Evolutionary conservation across 2,888 invertebrate genomes (phyloP), one percentile per base, ranked within the genome.

Genomic region (Ommatoiulus sabulosus): DNA sequence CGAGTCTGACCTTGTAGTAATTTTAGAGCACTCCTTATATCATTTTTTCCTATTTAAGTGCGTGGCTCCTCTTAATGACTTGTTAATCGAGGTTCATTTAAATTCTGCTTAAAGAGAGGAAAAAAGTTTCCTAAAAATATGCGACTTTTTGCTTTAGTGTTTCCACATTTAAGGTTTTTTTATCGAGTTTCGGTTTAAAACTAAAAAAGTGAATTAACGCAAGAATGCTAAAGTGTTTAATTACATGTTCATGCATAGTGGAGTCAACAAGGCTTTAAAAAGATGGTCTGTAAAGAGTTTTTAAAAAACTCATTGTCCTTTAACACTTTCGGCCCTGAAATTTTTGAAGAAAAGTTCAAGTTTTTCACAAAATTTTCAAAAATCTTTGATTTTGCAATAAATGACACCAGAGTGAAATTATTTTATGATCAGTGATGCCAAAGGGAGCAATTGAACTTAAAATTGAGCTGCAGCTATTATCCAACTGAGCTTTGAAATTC

Each of bases 171-270:
- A 24, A 8, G 10, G 8, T 20, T 20, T 72, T 72, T 72, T 72
- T 72, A 20, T 72, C 8, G 7, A 72, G 72, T 72, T 72, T 72
- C 3, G 1, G 10, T 8, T 24, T 72, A 8, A 72, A 20, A 24
- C 24, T 24, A 72, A 72, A 72, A 63, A 72, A 72, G 24, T 72
- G 72, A 72, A 72, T 72, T 72, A 72, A 72, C 72, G 72, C 63
- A 10, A 63, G n/a, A 10, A 63, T 63, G 63, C 24, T 72, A 72
- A 72, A 24, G 72, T 52, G 17, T 24, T 24, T 24, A 72, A 72
- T 24, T 72, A 8, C 20, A 20, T 72, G 10, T 20, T 10, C 24
- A 24, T 72, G 20, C 20, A 6, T 24, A 52, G 15, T 52, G 52
- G 15, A 52, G 12, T 52, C 52, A 52, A 52, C 52, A 52, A 52